Evolutionary conservation across 2,113 vertebrate genomes (phyloP).

Genomic region (Corythaixoides concolor): DNA sequence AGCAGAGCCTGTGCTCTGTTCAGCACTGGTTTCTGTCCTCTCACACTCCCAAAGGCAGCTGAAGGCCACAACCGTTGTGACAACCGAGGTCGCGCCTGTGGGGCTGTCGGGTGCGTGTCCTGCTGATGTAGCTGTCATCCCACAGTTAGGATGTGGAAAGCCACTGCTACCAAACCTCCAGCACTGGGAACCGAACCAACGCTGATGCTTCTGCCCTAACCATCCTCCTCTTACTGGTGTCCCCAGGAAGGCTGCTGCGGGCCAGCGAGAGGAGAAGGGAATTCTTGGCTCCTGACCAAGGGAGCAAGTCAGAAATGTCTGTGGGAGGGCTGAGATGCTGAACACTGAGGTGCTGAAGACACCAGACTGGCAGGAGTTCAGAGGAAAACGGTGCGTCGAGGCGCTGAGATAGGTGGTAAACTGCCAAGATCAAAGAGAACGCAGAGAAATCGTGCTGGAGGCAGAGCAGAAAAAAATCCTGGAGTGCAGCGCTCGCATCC

Average conservation of each 20-base stretch:
- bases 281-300: not conserved
- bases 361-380: not conserved
- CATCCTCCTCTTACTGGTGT: fast-evolving
- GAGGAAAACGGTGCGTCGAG: not conserved
- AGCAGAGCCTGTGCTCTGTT: not conserved
- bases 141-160: fast-evolving
- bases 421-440: fast-evolving
- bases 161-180: fast-evolving
- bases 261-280: not conserved
- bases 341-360: not conserved
- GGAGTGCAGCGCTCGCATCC: fast-evolving
- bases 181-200: fast-evolving
- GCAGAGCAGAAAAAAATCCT: not conserved
- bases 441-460: fast-evolving
- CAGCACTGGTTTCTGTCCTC: fast-evolving
- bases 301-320: not conserved
- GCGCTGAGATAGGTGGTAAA: not conserved
- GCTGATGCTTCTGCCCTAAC: fast-evolving
- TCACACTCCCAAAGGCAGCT: not conserved
- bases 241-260: not conserved
- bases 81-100: fast-evolving
- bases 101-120: fast-evolving
- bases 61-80: fast-evolving
- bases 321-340: not conserved
- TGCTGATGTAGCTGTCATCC: not conserved